Evolutionary conservation across 1,140 invertebrate species (phyloP).

Genomic region (Ephestia elutella): DNA sequence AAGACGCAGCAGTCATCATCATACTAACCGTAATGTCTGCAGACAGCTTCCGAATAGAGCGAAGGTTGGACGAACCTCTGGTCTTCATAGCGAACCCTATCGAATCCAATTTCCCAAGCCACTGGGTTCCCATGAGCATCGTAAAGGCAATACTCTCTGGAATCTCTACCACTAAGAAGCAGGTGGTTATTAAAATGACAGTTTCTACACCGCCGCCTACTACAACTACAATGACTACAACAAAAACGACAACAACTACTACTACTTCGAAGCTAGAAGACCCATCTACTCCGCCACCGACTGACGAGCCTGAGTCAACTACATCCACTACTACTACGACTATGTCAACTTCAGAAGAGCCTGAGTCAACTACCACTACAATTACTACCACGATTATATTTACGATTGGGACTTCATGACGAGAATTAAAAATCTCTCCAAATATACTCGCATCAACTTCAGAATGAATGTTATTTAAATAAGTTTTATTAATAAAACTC

Average conservation of each 20-base stretch:
- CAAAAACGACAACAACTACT: slow-evolving; percentile 19
- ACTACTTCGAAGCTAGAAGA: slow-evolving; percentile 11
- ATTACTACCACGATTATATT: too few species aligned
- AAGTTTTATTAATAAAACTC: too few species aligned
- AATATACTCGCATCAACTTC: too few species aligned
- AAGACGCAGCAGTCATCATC: not conserved
- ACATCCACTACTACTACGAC: too few species aligned
- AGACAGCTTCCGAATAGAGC: not conserved
- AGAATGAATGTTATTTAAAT: too few species aligned
- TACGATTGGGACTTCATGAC: too few species aligned
- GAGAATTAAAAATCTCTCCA: too few species aligned
- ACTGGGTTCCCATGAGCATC: slow-evolving; percentile 44
- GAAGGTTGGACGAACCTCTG: slow-evolving; percentile 25
- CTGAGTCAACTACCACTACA: too few species aligned
- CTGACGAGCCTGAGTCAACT: too few species aligned
- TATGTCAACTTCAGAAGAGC: too few species aligned
- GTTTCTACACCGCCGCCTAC: slow-evolving; percentile 17
- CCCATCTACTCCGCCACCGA: not conserved
- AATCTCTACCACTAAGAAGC: slow-evolving; percentile 14
- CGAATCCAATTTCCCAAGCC: slow-evolving; percentile 40
- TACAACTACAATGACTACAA: slow-evolving; percentile 13
- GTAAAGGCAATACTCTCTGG: slow-evolving; percentile 33
- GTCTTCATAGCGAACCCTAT: slow-evolving; percentile 45
- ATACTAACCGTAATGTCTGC: not conserved
- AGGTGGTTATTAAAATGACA: not conserved